These are phyloP conservation scores for Cyphomyrmex costatus DNA, from an alignment of 1,140 invertebrate genomes.

Conservation along the genomic window DNA sequence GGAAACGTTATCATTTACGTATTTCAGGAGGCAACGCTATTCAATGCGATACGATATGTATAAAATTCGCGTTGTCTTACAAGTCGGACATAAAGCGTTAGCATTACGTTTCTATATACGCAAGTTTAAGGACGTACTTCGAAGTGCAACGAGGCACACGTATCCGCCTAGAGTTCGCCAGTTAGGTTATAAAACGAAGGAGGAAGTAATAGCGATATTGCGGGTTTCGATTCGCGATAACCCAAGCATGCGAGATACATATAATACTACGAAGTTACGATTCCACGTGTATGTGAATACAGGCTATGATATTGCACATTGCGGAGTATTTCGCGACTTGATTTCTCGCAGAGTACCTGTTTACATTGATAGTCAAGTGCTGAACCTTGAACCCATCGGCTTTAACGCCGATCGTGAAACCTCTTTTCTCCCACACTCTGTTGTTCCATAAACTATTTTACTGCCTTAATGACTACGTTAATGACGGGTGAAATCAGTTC, in stretches of 20 bases:
- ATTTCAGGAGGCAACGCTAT: slow-evolving; percentile 20
- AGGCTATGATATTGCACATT: background rate
- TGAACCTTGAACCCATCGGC: slow-evolving; percentile 63
- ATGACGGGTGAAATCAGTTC: slow-evolving; percentile 65
- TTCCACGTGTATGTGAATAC: background rate
- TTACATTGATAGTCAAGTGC: slow-evolving; percentile 40
- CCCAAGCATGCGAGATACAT: slow-evolving; percentile 33
- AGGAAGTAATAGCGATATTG: slow-evolving; percentile 36
- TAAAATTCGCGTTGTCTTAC: slow-evolving; percentile 20
- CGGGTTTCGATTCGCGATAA: slow-evolving; percentile 17
- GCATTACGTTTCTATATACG: slow-evolving; percentile 32
- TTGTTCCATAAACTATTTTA: slow-evolving; percentile 72
- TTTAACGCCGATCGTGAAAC: slow-evolving; percentile 34
- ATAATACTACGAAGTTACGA: slow-evolving; percentile 34
- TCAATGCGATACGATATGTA: slow-evolving; percentile 24
- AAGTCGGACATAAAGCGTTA: slow-evolving; percentile 33
- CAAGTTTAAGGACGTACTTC: slow-evolving; percentile 54
- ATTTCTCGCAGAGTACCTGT: slow-evolving; percentile 3
- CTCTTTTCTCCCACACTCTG: slow-evolving; percentile 63
- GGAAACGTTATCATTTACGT: background rate
- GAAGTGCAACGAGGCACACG: slow-evolving; percentile 28
- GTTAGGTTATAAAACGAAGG: slow-evolving; percentile 42
- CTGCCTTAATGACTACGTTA: slow-evolving; percentile 69
- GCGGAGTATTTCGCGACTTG: slow-evolving; percentile 24
- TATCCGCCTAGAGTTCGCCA: slow-evolving; percentile 25